Percentiles rank a stretch among this genome's conserved stretches.
Conservation (phyloP, 2,797 vertebrate genomes). For the Acomys russatus region DNA sequence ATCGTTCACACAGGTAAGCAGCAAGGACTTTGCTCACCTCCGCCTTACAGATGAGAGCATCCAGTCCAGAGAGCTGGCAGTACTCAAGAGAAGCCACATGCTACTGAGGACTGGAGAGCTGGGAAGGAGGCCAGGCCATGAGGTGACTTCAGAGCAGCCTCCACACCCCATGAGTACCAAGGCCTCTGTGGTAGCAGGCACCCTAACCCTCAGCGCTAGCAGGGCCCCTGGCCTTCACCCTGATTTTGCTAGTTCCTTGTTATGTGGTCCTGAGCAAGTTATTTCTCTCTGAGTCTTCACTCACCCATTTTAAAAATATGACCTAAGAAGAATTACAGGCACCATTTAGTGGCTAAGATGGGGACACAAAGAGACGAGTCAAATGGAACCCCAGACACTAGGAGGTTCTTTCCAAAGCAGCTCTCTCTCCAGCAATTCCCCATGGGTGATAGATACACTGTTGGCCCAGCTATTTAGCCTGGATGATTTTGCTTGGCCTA, state of each 20-base stretch:
- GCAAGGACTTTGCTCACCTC: neutral
- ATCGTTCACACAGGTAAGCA: neutral
- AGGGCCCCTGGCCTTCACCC: neutral
- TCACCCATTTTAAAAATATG: neutral
- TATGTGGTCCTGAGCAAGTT: neutral
- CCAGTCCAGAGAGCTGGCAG: neutral
- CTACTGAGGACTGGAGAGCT: neutral
- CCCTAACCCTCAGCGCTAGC: rapidly evolving
- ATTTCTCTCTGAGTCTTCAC: neutral
- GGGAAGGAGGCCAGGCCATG: neutral
- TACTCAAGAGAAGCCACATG: neutral
- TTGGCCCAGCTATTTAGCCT: neutral
- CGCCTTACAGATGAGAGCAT: constrained; percentile 9
- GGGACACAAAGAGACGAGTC: too few species aligned
- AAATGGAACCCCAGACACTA: neutral
- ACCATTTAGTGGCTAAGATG: neutral
- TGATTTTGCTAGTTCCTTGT: neutral
- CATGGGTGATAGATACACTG: rapidly evolving
- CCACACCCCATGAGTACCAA: neutral
- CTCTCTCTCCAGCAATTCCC: neutral
- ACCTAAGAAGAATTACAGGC: neutral
- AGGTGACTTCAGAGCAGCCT: neutral
- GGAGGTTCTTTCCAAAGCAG: neutral
- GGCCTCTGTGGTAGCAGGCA: too few species aligned
- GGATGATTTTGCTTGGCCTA: neutral